Evolutionary conservation across 1,140 invertebrate species (phyloP).

Genomic region (Dendroctonus valens): DNA sequence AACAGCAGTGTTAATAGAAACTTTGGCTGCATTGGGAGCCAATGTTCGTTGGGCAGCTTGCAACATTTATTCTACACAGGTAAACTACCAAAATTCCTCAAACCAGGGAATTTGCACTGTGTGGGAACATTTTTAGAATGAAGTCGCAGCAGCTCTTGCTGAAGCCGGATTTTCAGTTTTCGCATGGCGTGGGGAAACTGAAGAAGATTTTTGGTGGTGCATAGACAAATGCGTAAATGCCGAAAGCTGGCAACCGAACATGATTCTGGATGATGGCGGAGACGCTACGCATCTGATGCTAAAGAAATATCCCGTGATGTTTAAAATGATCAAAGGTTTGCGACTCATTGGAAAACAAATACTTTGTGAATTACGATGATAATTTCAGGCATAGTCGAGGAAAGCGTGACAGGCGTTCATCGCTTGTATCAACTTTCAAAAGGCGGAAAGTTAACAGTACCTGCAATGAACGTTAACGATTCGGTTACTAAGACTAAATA

Average conservation of each 20-base stretch:
- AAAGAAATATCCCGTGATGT: constrained; percentile 93
- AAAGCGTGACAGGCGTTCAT: constrained; percentile 97
- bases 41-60: constrained; percentile 94
- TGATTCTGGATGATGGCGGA: constrained; percentile 97
- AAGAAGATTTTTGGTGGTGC: constrained; percentile 99
- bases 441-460: constrained; percentile 90
- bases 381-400: constrained; percentile 87
- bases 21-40: constrained; percentile 84
- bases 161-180: constrained; percentile 88
- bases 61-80: constrained; percentile 97
- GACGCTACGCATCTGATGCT: constrained; percentile 96
- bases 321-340: constrained; percentile 88
- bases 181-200: constrained; percentile 94
- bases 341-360: background rate
- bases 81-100: constrained; percentile 40
- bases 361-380: background rate
- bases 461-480: constrained; percentile 99
- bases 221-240: constrained; percentile 92
- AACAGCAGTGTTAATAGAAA: constrained; percentile 95
- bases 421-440: constrained; percentile 95
- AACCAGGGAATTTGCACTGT: background rate
- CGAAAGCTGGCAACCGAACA: constrained; percentile 96
- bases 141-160: constrained; percentile 94
- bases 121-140: constrained; percentile 65
- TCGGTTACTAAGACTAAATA: constrained; percentile 99